These are phyloP conservation scores for Lamprologus tigripictilis DNA, from an alignment of 2,113 vertebrate genomes.

Conservation along the genomic window DNA sequence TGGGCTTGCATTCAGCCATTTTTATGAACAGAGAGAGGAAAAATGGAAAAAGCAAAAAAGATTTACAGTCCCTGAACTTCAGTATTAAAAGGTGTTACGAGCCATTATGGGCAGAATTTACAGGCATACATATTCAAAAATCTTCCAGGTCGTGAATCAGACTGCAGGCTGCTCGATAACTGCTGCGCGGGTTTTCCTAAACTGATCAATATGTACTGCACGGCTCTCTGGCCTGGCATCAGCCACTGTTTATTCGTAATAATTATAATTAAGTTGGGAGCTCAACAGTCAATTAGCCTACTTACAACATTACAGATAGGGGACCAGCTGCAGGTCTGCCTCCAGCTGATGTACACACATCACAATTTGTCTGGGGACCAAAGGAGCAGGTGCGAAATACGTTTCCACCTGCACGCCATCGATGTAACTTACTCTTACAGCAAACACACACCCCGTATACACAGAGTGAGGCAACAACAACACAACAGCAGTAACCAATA, in stretches of 20 bases:
- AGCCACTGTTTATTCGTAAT: neutral
- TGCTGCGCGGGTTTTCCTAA: neutral
- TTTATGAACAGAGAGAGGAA: neutral
- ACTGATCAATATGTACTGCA: neutral
- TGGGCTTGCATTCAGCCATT: neutral
- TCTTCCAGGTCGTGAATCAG: neutral
- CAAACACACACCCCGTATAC: neutral
- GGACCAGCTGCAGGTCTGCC: neutral
- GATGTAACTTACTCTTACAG: neutral
- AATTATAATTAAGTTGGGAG: conserved; percentile 14
- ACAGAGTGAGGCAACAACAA: neutral
- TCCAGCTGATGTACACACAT: neutral
- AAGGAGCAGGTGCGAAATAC: conserved; percentile 11
- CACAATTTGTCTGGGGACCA: neutral
- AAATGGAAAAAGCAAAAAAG: neutral
- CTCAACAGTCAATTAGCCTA: conserved; percentile 21
- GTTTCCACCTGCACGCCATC: neutral
- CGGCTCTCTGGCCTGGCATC: neutral
- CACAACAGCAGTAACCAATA: neutral
- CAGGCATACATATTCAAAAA: neutral
- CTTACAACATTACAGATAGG: conserved; percentile 1
- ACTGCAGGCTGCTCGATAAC: neutral
- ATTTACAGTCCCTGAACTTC: neutral
- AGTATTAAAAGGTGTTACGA: neutral
- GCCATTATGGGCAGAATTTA: neutral